Evolutionary conservation across 1,140 invertebrate genomes (phyloP).

Genomic region (Drosophila bifasciata): DNA sequence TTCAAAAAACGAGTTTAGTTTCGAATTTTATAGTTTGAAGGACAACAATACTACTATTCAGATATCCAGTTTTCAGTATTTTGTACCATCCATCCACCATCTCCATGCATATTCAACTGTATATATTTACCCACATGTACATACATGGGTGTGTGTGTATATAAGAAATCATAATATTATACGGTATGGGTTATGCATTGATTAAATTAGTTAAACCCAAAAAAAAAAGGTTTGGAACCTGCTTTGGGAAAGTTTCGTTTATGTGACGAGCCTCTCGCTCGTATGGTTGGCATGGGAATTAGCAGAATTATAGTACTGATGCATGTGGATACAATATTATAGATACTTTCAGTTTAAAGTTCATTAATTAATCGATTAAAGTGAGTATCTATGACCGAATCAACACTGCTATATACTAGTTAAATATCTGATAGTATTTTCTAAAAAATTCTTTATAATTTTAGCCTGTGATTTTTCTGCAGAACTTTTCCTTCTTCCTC

Average conservation of each 20-base stretch:
- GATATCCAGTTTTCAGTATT: slow-evolving; percentile 10
- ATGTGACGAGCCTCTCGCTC: slow-evolving; percentile 46
- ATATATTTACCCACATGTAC: slow-evolving; percentile 25
- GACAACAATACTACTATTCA: slow-evolving; percentile 2
- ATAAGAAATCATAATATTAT: slow-evolving; percentile 61
- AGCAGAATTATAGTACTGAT: not conserved
- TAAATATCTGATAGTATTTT: too few relatives aligned
- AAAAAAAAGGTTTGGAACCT: slow-evolving; percentile 54
- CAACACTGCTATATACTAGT: too few relatives aligned
- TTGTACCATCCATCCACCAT: slow-evolving; percentile 2
- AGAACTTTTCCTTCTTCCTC: not conserved
- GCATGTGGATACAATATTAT: too few relatives aligned
- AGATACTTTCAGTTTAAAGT: too few relatives aligned
- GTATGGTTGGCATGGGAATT: slow-evolving; percentile 6
- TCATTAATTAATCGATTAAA: too few relatives aligned
- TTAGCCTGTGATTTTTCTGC: slow-evolving; percentile 10
- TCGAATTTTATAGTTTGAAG: slow-evolving; percentile 26
- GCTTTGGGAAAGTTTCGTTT: slow-evolving; percentile 23
- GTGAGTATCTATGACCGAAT: not conserved
- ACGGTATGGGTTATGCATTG: slow-evolving; percentile 74
- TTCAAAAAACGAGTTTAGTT: slow-evolving; percentile 36
- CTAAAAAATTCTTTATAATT: slow-evolving; percentile 13
- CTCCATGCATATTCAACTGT: slow-evolving; percentile 28
- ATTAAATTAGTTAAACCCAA: slow-evolving; percentile 77
- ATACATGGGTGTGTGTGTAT: not conserved